Conservation (phyloP, 1,140 invertebrate species). For the Hesperophylax magnus region DNA sequence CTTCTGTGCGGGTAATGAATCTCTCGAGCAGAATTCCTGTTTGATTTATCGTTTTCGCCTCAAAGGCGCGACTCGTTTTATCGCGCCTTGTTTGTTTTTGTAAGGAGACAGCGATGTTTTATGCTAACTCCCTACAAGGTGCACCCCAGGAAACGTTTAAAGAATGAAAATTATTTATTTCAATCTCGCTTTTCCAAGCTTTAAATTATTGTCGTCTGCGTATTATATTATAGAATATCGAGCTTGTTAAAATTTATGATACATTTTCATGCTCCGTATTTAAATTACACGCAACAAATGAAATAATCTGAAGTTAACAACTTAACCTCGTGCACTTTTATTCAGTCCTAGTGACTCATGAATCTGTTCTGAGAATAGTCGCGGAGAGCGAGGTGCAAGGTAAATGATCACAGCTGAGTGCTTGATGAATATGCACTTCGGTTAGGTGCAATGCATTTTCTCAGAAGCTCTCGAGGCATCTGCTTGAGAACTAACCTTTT, state of each 20-base stretch:
- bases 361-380: no score
- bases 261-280: no score
- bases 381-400: no score
- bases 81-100: constrained; percentile 31
- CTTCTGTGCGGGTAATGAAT: constrained; percentile 37
- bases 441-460: not conserved
- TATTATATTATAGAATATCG: no score
- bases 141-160: not conserved
- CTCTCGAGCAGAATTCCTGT: constrained; percentile 30
- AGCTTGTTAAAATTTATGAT: no score
- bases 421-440: not conserved
- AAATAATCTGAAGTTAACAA: no score
- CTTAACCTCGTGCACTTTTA: no score
- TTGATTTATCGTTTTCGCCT: constrained; percentile 38
- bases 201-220: constrained; percentile 6
- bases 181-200: not conserved
- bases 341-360: no score
- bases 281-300: no score
- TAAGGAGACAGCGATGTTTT: constrained; percentile 5
- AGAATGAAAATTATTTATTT: constrained; percentile 28
- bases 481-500: constrained; percentile 3
- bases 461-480: not conserved
- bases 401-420: no score
- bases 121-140: not conserved
- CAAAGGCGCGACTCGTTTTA: constrained; percentile 34